Evolutionary conservation across 2,113 vertebrate species (phyloP).

Genomic region (Malurus cyaneus): DNA sequence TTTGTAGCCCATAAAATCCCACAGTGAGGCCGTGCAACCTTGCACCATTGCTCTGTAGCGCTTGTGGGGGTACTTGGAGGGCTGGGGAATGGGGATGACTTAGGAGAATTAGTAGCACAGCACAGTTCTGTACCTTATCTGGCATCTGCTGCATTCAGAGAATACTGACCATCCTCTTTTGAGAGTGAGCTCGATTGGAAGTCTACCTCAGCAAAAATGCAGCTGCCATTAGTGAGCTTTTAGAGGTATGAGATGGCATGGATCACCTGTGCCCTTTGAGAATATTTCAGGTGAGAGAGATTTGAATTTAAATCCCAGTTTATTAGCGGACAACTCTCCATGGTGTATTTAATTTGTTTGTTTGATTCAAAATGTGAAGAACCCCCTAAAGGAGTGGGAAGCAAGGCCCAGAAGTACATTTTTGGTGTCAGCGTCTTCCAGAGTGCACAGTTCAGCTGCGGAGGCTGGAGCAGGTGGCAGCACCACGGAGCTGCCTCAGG

Average conservation of each 20-base stretch:
- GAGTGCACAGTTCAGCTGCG: background rate
- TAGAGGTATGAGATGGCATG: background rate
- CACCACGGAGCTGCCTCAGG: background rate
- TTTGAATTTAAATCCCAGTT: background rate
- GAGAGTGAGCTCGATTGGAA: background rate
- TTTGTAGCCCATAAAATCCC: background rate
- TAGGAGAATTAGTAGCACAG: background rate
- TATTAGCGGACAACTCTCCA: background rate
- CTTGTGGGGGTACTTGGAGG: fast-evolving
- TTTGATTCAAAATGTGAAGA: background rate
- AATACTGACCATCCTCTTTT: background rate
- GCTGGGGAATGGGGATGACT: background rate
- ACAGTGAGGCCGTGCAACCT: background rate
- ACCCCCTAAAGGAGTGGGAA: background rate
- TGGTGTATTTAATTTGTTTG: background rate
- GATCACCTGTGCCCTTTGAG: background rate
- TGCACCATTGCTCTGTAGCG: background rate
- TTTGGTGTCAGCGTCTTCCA: background rate
- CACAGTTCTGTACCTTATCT: background rate
- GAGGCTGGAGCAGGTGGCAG: background rate
- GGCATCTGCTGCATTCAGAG: background rate
- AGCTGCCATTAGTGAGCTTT: background rate
- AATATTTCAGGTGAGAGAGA: background rate
- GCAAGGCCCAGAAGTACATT: background rate
- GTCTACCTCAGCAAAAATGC: background rate